Evolutionary conservation across 2,797 vertebrate species (phyloP).

Genomic region (Centropyge bicolor): DNA sequence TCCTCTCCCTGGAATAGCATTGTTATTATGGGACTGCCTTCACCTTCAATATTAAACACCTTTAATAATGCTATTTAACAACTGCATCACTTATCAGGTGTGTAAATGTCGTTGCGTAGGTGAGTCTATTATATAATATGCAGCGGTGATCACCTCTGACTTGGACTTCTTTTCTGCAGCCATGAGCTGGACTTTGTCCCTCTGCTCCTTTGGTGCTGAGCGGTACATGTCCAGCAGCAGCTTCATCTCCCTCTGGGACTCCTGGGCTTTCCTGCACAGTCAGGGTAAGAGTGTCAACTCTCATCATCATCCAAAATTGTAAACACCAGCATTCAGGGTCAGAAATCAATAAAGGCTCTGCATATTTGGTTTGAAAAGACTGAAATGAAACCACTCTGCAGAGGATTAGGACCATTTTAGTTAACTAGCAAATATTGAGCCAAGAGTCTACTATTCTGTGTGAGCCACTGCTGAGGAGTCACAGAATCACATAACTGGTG

Average conservation of each 20-base stretch:
- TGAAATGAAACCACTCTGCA: neutral
- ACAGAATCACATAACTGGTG: neutral
- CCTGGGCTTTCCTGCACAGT: constrained; percentile 92
- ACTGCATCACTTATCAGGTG: too few relatives aligned
- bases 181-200: constrained; percentile 98
- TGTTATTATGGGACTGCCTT: neutral
- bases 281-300: neutral
- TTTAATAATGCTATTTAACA: neutral
- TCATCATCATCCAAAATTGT: neutral
- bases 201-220: constrained; percentile 97
- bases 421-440: neutral
- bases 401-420: neutral
- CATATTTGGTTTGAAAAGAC: neutral
- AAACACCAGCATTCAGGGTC: neutral
- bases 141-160: constrained; percentile 88
- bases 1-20: constrained; percentile 89
- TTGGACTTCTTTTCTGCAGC: constrained; percentile 98
- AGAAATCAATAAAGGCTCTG: neutral
- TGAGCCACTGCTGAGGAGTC: constrained; percentile 6
- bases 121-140: neutral
- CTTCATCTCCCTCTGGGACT: constrained; percentile 98
- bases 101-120: neutral
- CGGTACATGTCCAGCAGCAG: constrained; percentile 97
- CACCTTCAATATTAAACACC: too few relatives aligned
- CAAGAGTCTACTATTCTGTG: constrained; percentile 1